Base-by-base conservation (phyloP, 2,797 vertebrate genomes). In the Bothrops alternatus region DNA sequence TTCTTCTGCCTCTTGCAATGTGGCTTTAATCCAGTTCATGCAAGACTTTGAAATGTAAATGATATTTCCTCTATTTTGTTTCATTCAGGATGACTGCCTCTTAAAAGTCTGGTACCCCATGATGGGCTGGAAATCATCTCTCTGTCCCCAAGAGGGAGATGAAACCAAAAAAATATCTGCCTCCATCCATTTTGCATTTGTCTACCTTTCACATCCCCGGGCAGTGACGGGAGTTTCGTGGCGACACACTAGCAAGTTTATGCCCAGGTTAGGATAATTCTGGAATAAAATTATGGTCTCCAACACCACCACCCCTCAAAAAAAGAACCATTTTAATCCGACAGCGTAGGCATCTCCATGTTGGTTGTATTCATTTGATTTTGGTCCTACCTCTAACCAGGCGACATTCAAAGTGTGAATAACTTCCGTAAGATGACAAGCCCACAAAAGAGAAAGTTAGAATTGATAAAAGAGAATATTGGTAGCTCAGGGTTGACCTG, bases 31-130 rank as follows among this genome's bases (percentile, higher is more conserved):
- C 58, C 58, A 47, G 7, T 16, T 26, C 5, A 1, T 23, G 28
- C 50, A 50, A 85, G 78, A 4, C 5, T 87, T n/a, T 6, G 53
- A 1, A 20, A 18, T 8, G 53, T 53, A 53, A 28, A 87, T 32
- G 28, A 26, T 3, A 2, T 87, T 58, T 32, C 4, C 0, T 87
- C 2, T 58, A 0, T 0, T 6, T 96, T 50, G 91, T 28, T 96
- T 96, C 95, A 85, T 93, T 86, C 97, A 99, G 99, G 98, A 99
- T 97, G 99, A 99, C 95, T 99, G 99, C 97, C 98, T 99, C 93
- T 96, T 99, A 93, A 99, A 99, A 97, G 98, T 99, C 89, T 99
- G 99, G 99, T 99, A 99, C 95, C 98, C 99, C 89, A 99, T 98
- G 97, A 98, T 98, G 91, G 98, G 98, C 86, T 99, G 99, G 99